Evolutionary conservation across 2,113 vertebrate genomes (phyloP).

Genomic region (Corydoras maculifer): DNA sequence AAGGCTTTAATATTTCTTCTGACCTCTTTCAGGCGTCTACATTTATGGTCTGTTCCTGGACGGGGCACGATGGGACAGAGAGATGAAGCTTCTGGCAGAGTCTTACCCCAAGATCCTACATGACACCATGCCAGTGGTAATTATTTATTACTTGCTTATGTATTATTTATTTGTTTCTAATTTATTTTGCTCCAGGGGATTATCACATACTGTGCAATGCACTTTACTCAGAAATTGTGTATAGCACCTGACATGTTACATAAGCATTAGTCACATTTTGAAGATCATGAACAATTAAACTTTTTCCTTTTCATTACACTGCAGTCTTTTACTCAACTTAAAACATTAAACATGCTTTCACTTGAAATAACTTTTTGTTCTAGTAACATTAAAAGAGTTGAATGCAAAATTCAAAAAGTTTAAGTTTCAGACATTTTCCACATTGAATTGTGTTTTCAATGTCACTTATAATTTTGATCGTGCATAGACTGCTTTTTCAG

Average conservation of each 20-base stretch:
- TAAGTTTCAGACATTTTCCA: no score
- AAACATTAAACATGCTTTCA: no score
- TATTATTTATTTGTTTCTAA: slow-evolving; percentile 4
- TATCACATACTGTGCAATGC: not conserved
- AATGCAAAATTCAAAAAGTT: no score
- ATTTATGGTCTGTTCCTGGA: slow-evolving; percentile 78
- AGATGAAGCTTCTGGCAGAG: slow-evolving; percentile 73
- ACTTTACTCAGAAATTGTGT: not conserved
- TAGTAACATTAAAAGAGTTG: no score
- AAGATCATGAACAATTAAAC: no score
- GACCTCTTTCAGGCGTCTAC: slow-evolving; percentile 70
- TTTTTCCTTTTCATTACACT: no score
- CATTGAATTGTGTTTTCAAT: no score
- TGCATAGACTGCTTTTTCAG: no score
- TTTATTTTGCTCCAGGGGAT: not conserved
- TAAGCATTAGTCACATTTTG: not conserved
- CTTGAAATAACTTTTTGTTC: no score
- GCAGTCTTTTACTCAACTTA: no score
- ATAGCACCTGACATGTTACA: not conserved
- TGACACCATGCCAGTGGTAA: slow-evolving; percentile 78
- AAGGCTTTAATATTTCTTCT: slow-evolving; percentile 1
- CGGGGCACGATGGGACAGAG: slow-evolving; percentile 81
- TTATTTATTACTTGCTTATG: slow-evolving; percentile 6
- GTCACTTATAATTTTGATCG: no score
- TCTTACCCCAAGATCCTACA: slow-evolving; percentile 81